Evolutionary conservation across 2,888 invertebrate genomes (phyloP).

Genomic region (Latrodectus elegans): DNA sequence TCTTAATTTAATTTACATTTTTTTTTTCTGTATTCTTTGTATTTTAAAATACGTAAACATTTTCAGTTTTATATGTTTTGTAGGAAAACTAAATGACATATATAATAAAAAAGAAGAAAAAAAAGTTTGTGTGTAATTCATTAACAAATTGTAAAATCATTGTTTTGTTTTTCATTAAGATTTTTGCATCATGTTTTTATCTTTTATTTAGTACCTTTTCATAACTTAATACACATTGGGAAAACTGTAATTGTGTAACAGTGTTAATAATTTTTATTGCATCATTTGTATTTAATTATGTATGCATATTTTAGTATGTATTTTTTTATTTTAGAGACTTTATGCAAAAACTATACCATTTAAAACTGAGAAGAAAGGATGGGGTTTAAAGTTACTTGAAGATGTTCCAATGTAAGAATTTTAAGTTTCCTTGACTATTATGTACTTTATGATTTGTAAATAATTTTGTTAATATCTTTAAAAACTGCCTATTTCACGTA

Average conservation of each 20-base stretch:
- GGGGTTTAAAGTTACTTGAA: constrained; percentile 87
- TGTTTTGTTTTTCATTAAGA: neutral
- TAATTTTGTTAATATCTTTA: no score
- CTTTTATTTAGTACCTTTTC: neutral
- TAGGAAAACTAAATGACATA: no score
- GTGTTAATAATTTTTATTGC: neutral
- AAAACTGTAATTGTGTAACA: neutral
- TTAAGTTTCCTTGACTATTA: neutral
- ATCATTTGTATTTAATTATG: neutral
- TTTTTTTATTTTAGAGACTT: constrained; percentile 77
- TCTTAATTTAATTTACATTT: no score
- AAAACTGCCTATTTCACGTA: no score
- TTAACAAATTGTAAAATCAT: no score
- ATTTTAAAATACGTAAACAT: no score
- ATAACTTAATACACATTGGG: neutral
- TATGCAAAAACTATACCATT: constrained; percentile 87
- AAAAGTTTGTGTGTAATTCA: no score
- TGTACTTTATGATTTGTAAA: neutral
- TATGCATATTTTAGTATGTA: neutral
- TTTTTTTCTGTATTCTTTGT: no score
- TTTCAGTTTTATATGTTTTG: no score
- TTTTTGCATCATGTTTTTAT: neutral
- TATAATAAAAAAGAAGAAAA: no score
- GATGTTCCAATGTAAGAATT: constrained; percentile 83
- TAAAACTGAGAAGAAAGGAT: constrained; percentile 93